A percentile compares a stretch with the other conserved stretches of the same genome.
phyloP scores from a whole-genome alignment of 2,888 invertebrate genomes.

The Pristionchus exspectatus region DNA sequence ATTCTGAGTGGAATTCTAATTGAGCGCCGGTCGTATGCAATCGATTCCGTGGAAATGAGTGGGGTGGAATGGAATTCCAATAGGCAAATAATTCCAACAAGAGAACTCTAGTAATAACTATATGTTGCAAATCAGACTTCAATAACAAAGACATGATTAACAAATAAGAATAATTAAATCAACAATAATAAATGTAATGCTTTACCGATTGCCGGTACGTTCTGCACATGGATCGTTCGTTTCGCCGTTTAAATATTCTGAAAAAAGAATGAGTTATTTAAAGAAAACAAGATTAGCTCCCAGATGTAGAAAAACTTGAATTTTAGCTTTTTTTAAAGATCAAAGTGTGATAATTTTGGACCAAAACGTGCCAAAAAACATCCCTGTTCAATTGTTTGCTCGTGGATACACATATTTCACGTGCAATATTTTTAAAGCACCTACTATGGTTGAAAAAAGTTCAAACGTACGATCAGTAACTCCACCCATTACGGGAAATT shows the following conservation, averaged over 20 bases:
- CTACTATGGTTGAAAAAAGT: background rate
- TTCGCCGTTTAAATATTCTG: background rate
- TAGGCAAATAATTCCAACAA: too few relatives aligned
- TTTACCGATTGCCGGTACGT: background rate
- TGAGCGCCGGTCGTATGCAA: too few relatives aligned
- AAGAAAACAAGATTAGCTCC: background rate
- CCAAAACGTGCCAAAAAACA: too few relatives aligned
- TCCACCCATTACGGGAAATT: constrained; percentile 51
- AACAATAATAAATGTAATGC: too few relatives aligned
- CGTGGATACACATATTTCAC: background rate
- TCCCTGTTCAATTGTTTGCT: background rate
- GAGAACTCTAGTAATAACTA: too few relatives aligned
- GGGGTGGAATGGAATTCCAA: too few relatives aligned
- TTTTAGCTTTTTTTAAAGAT: too few relatives aligned
- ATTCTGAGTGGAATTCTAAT: too few relatives aligned
- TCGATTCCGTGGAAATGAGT: too few relatives aligned
- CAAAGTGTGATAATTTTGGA: too few relatives aligned
- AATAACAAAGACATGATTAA: too few relatives aligned
- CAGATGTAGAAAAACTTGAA: background rate
- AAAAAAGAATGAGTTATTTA: background rate
- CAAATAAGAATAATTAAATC: too few relatives aligned
- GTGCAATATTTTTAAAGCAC: background rate
- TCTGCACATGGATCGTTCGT: background rate
- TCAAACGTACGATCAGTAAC: constrained; percentile 29
- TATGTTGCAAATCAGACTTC: background rate